Evolutionary conservation across 2,888 invertebrate species (phyloP).

Genomic region (Aphelenchoides bicaudatus): DNA sequence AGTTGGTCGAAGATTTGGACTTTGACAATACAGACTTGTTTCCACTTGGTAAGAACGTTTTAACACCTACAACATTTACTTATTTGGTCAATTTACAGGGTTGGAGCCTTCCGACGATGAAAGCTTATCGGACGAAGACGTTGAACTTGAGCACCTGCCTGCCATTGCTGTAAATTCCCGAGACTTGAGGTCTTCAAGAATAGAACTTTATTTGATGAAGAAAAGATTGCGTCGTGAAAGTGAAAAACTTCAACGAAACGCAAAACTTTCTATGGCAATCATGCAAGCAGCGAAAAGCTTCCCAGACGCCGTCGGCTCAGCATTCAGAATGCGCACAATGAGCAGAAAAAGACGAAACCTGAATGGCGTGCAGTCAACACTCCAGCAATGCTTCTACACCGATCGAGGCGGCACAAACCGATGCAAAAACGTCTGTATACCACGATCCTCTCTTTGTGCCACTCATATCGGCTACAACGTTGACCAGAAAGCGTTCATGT

Average conservation of each 20-base stretch:
- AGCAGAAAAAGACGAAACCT: slow-evolving; percentile 14
- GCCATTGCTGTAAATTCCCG: slow-evolving; percentile 11
- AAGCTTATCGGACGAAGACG: slow-evolving; percentile 38
- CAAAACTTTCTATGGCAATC: slow-evolving; percentile 38
- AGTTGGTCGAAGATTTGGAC: slow-evolving; percentile 41
- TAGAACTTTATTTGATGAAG: slow-evolving; percentile 48
- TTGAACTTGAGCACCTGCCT: slow-evolving; percentile 3
- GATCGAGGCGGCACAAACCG: slow-evolving; percentile 1
- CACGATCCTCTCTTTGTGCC: slow-evolving; percentile 41
- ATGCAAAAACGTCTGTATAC: slow-evolving; percentile 39
- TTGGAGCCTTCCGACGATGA: slow-evolving; percentile 57
- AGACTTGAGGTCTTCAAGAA: slow-evolving; percentile 11
- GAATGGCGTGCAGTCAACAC: slow-evolving; percentile 5
- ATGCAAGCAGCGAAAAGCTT: slow-evolving; percentile 36
- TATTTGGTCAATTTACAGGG: slow-evolving; percentile 30
- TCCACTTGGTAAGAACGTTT: slow-evolving; percentile 42
- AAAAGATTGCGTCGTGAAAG: slow-evolving; percentile 42
- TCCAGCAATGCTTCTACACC: slow-evolving; percentile 22
- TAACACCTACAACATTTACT: background rate
- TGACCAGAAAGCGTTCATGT: slow-evolving; percentile 43
- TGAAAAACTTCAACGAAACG: slow-evolving; percentile 35
- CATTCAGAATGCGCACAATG: slow-evolving; percentile 30
- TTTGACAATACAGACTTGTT: slow-evolving; percentile 51
- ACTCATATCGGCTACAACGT: slow-evolving; percentile 40
- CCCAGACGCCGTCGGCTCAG: slow-evolving; percentile 37